Evolutionary conservation across 2,888 invertebrate genomes (phyloP), one percentile per base, ranked within the genome.

Genomic region (Euplexia lucipara): DNA sequence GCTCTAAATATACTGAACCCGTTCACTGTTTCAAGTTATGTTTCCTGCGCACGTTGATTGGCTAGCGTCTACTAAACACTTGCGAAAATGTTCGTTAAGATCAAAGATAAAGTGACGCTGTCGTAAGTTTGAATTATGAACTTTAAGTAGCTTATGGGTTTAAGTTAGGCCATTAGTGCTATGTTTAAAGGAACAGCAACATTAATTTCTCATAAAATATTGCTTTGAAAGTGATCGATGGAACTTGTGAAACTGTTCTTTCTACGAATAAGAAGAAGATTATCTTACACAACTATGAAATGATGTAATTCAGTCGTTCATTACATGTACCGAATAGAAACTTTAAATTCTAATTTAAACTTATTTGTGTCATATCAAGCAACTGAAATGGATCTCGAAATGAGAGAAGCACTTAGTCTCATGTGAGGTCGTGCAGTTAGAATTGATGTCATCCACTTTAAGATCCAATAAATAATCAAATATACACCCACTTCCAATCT

Each of bases 1-100:
- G 78, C 83, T 88, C 91, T 93, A 91, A 91, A 92, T 91, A 91
- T 91, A 92, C 89, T 87, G 65, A 82, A 78, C 80, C 74, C 85
- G 80, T 83, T 82, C 83, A 78, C 67, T 59, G 76, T 70, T 84
- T 75, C 72, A 74, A 80, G 79, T 84, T 82, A 83, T 85, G 87
- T 87, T 88, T 90, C 90, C 91, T 90, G 87, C 79, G 62, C 56
- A 14, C 51, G 79, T 77, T 83, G 78, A 85, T 84, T 87, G 83
- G 79, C 74, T 78, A 74, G 71, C 71, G 65, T 70, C 64, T 48
- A 39, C 68, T 62, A 70, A 77, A 84, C 71, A 82, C 76, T 86
- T 83, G 88, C 86, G 74, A 88, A 89, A 85, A 83, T 79, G 71
- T 83, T 74, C 69, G 68, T 78, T 74, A 68, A 75, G 74, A 76